Evolutionary conservation across 2,888 invertebrate species (phyloP), one percentile per base, ranked within the genome.

Genomic region (Bellardia bayeri): DNA sequence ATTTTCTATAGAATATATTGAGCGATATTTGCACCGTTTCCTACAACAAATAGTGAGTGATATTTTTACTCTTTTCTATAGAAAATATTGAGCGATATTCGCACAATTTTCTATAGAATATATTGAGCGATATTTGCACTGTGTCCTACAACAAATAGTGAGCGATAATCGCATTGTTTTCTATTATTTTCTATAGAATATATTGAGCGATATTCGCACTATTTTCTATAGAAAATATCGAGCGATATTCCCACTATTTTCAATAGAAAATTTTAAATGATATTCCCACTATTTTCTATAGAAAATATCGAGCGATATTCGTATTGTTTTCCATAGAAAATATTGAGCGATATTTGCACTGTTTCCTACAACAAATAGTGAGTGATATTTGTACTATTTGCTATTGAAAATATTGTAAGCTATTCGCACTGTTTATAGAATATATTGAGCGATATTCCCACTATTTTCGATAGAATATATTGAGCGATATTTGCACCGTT

Each of bases 101-200:
- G 9, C 14, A 51, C 51, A n/a, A 6, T 51, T 51, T 51, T 51
- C 51, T 51, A 51, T n/a, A 51, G 51, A 51, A 51, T n/a, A 51
- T 2, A 37, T 3, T 5, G 5, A 3, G 51, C 3, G 51, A 8
- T 6, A 5, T 1, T 2, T 6, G 9, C 14, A 51, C 51, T 51
- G 2, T 51, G n/a, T 51, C n/a, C 51, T 51, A 51, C n/a, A 51
- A n/a, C n/a, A 51, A 51, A 51, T 2, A 37, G 0, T 5, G 5
- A 13, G 51, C 3, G 51, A 2, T 6, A 5, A 2, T 3, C n/a
- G 9, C 14, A 51, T n/a, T 51, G 2, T 51, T 51, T 14, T 51
- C 51, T 51, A 51, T 51, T 51, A 6, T 51, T 51, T 51, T 51
- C 51, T 51, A 51, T 51, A 51, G 51, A 51, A 51, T n/a, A 51